Base-by-base conservation (phyloP, 2,797 vertebrate species). In the Tarsius wallacei region DNA sequence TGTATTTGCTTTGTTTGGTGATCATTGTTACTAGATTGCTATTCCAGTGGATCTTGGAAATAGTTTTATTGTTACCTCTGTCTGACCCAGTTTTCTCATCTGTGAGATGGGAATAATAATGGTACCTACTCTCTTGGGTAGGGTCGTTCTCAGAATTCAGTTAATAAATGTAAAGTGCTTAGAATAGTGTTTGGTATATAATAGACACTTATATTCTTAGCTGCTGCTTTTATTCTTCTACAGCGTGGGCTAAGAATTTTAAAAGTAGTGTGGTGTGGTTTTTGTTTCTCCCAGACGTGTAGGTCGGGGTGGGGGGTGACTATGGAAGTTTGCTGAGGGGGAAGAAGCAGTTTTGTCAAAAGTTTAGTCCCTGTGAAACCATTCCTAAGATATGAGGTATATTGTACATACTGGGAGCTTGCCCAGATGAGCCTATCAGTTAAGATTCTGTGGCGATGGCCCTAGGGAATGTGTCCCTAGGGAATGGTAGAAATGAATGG, bases 101-200 rank as follows among this genome's bases (percentile, higher is more conserved):
- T 74, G 5, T 94, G 49, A 87, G 42, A 53, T 90, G 55, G 51
- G 6, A 81, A 63, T 77, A 91, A 53, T 74, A 93, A 71, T 70
- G 93, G 15, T 26, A 81, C 28, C 73, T 85, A 33, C 17, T 6
- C 11, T 93, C 49, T 83, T 90, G 73, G 55, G 31, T 78, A 64
- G 73, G 51, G 42, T 24, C 90, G 4, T 96, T 96, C 49, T 77
- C 42, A 89, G 70, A 93, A 86, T 88, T 93, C 73, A 91, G 66
- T 71, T 96, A 73, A 85, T 94, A 66, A 95, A 47, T 82, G 4
- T 87, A 80, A 86, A 87, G 59, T 53, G 83, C 8, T 95, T 82
- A 87, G 47, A 87, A 47, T 83, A n/a, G 49, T 70, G 28, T 85
- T 19, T 74, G 42, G 33, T 88, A 36, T 33, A 57, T 53, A 87